A percentile compares a stretch with the other conserved stretches of the same genome.
Conservation (phyloP, 2,888 invertebrate species). For the Chromoteleia sp. region DNA sequence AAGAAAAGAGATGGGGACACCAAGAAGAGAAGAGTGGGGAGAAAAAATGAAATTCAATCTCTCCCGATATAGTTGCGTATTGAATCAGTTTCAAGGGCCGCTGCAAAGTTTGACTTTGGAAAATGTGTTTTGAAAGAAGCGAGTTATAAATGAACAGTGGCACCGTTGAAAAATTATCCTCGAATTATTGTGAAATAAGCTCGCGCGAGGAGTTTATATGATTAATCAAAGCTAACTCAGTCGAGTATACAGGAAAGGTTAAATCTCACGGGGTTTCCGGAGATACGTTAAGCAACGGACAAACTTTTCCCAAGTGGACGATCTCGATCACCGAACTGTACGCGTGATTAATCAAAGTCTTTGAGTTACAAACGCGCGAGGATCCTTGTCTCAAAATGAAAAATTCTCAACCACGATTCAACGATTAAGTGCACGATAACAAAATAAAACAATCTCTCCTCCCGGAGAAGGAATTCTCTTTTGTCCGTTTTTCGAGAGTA, state of each 20-base stretch:
- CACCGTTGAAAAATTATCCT: slow-evolving; percentile 37
- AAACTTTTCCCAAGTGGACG: slow-evolving; percentile 62
- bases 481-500: neutral
- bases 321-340: slow-evolving; percentile 57
- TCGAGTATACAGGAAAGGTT: slow-evolving; percentile 46
- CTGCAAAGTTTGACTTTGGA: slow-evolving; percentile 17
- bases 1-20: too few species aligned
- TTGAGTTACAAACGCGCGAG: slow-evolving; percentile 37
- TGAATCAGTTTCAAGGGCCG: slow-evolving; percentile 19
- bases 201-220: slow-evolving; percentile 30
- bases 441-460: slow-evolving; percentile 39
- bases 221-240: slow-evolving; percentile 58
- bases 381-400: slow-evolving; percentile 45
- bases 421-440: slow-evolving; percentile 47
- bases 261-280: slow-evolving; percentile 73
- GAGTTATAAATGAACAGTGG: slow-evolving; percentile 43
- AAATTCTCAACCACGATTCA: slow-evolving; percentile 28
- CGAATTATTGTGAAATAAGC: slow-evolving; percentile 40
- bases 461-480: neutral
- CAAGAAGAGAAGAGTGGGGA: too few species aligned
- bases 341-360: slow-evolving; percentile 65
- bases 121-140: neutral
- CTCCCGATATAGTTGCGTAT: neutral
- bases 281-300: slow-evolving; percentile 58
- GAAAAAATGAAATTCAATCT: slow-evolving; percentile 12